phyloP scores from a whole-genome alignment of 2,888 invertebrate genomes.

The Halictus quadricinctus region DNA sequence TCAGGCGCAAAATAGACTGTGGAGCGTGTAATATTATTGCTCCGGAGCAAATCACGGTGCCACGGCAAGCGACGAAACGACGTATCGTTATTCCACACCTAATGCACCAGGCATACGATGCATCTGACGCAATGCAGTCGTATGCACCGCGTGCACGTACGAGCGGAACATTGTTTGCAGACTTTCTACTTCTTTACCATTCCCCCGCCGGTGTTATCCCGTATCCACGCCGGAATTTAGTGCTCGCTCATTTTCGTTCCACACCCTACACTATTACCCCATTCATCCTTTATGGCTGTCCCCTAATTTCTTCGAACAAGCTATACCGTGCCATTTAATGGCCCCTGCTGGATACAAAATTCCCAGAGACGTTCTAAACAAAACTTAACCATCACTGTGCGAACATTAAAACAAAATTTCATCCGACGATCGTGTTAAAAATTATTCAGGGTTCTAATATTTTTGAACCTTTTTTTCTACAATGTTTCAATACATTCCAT shows the following conservation, averaged over 20 bases:
- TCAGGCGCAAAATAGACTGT: slow-evolving; percentile 49
- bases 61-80: slow-evolving; percentile 51
- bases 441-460: no score
- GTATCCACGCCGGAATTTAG: background rate
- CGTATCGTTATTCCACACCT: slow-evolving; percentile 59
- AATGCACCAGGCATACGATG: slow-evolving; percentile 45
- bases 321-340: background rate
- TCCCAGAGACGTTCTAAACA: background rate
- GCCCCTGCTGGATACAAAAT: background rate
- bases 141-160: slow-evolving; percentile 31
- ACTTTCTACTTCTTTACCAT: slow-evolving; percentile 27
- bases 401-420: background rate
- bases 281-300: background rate
- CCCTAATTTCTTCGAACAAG: slow-evolving; percentile 4
- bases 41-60: slow-evolving; percentile 38
- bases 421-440: no score
- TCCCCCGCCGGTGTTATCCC: slow-evolving; percentile 6
- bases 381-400: background rate
- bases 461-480: no score
- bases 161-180: slow-evolving; percentile 39
- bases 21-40: slow-evolving; percentile 51
- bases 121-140: slow-evolving; percentile 59
- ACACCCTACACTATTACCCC: background rate
- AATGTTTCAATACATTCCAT: no score
- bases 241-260: slow-evolving; percentile 1